phyloP scores from a whole-genome alignment of 2,113 vertebrate genomes.

The Mixornis gularis region DNA sequence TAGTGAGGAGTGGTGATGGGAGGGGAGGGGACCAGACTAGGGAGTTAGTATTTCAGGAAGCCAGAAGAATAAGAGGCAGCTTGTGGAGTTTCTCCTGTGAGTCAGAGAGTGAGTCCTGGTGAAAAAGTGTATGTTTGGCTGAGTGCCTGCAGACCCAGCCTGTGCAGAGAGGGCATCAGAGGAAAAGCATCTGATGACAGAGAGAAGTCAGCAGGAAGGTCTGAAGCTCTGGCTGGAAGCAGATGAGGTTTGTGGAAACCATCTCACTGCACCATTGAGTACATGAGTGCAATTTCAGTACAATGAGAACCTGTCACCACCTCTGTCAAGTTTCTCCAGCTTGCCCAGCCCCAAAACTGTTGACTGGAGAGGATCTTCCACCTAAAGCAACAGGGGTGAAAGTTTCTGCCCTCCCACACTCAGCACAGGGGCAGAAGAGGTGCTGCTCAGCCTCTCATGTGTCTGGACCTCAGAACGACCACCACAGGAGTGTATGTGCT shows the following conservation, averaged over 20 bases:
- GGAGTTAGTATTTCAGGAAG: background rate
- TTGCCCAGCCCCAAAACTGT: background rate
- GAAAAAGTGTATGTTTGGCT: background rate
- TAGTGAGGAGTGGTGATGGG: background rate
- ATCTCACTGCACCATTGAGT: background rate
- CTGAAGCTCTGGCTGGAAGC: background rate
- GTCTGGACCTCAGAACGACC: background rate
- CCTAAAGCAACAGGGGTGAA: background rate
- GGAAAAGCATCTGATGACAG: background rate
- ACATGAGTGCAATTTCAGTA: background rate
- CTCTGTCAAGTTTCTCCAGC: background rate
- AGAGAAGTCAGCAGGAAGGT: background rate
- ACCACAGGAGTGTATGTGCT: fast-evolving
- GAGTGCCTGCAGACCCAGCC: background rate
- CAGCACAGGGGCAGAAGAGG: background rate
- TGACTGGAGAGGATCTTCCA: background rate
- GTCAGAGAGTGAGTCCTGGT: background rate
- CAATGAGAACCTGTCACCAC: background rate
- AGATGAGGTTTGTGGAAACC: background rate
- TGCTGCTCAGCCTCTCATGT: fast-evolving
- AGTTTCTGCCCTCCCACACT: background rate
- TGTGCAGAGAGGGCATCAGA: background rate
- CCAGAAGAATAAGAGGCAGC: background rate
- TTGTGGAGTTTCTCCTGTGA: background rate
- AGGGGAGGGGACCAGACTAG: background rate